Evolutionary conservation across 2,797 vertebrate species (phyloP), one percentile per base, ranked within the genome.

Genomic region (Synaphobranchus kaupii): DNA sequence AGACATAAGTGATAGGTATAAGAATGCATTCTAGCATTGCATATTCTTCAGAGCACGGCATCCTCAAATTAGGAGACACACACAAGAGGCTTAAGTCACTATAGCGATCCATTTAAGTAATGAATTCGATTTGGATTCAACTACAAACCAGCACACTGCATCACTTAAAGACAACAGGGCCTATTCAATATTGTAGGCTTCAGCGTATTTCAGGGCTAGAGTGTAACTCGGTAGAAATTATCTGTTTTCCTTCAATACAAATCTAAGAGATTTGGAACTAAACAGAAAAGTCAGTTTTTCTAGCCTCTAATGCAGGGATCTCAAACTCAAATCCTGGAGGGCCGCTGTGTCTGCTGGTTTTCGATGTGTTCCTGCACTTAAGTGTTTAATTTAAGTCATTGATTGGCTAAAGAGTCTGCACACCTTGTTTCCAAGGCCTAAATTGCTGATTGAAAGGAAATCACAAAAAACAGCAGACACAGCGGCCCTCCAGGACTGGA

Each of bases 41-140:
- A 47, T 80, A 80, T 25, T 10, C 44, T 47, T 39, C 2, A 15
- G 39, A 22, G 44, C 39, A 25, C 44, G 15, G 76, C 76, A 2
- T 47, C 15, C 39, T 80, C 44, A 80, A 5, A 80, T 80, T 80
- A 47, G 44, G 76, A 80, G 76, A 80, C 22, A 39, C 76, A 47
- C 76, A 47, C 76, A 80, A 80, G 76, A 47, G 39, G 76, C 39
- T 80, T 20, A 80, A 48, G 76, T 7, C 76, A 47, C 76, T 17
- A 47, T 47, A 80, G 39, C 47, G 76, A 80, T 80, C 76, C 20
- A 80, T 7, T 47, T 80, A 76, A 80, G 76, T 48, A 80, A 22
- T 44, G 39, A 80, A 80, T 80, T 47, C 48, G 76, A 48, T 22
- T 80, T 80, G 20, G 76, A 80, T 80, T 80, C 12, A 80, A 25